Base-by-base conservation (phyloP, 2,888 invertebrate genomes). In the Drosophila neutralis region DNA sequence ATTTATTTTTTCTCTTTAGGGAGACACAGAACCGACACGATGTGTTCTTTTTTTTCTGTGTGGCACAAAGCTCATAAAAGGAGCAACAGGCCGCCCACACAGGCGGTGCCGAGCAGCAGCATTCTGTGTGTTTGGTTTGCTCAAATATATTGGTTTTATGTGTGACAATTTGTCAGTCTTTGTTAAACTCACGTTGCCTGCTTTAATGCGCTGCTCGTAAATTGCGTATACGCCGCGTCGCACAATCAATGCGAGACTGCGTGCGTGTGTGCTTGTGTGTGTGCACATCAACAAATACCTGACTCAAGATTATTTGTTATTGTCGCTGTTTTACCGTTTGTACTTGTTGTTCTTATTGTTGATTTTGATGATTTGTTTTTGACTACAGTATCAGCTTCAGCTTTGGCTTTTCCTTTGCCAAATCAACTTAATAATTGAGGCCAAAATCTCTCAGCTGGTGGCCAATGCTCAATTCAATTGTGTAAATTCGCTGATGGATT, bases 111-210 rank as follows among this genome's bases (percentile, higher is more conserved):
- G 21, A n/a, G 11, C 40, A 21, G 24, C 45, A 45, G 24, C 45
- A 45, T 15, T 45, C 27, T 45, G 45, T 45, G 21, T 45, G 38
- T 38, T 45, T 10, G 18, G 45, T 49, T 57, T 38, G 49, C 49
- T 24, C 64, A 49, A 45, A 40, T 33, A 36, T 81, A 81, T 81
- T 81, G 81, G 76, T 78, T 80, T 76, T 60, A 36, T 71, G 49
- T 71, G 65, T 76, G 80, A 69, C 73, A 80, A 80, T 73, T 80
- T 80, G 79, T 80, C 77, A 72, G 80, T 77, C 68, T 81, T 78
- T 78, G 76, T 78, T 72, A 69, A 81, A 78, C 81, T 76, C 62
- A 58, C 62, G 70, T 69, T 69, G 73, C 69, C 81, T 70, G 60
- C 81, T 81, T 81, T 76, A 70, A 80, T 74, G 77, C 68, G 80